A percentile compares a stretch with the other conserved stretches of the same genome.
phyloP scores from a whole-genome alignment of 2,113 vertebrate species.

The Pogonocichla stellata region DNA sequence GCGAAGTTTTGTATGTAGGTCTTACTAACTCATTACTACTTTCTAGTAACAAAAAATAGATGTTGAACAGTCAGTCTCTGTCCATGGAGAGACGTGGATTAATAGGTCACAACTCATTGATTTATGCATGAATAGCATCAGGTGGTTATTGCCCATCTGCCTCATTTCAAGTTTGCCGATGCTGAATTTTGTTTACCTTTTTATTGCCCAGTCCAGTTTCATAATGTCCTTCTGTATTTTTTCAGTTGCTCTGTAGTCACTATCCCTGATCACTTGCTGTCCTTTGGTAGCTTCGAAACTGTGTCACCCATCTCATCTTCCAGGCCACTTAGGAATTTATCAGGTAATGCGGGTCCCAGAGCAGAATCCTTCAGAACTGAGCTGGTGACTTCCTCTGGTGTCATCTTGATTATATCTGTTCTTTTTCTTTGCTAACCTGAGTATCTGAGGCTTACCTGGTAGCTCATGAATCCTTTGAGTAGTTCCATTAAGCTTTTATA shows the following conservation, averaged over 20 bases:
- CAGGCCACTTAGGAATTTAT: background rate
- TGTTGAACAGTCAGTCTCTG: background rate
- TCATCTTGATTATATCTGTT: background rate
- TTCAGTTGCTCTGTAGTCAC: background rate
- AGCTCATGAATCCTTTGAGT: constrained; percentile 8
- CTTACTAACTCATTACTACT: background rate
- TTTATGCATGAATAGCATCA: background rate
- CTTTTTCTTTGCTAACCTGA: background rate
- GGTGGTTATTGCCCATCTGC: background rate
- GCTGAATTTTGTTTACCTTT: background rate
- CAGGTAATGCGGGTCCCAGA: background rate
- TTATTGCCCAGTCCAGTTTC: background rate
- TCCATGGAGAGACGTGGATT: background rate
- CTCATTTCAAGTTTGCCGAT: background rate
- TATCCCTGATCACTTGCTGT: background rate
- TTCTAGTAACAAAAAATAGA: background rate
- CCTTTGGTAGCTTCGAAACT: background rate
- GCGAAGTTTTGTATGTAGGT: background rate
- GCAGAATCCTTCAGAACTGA: background rate
- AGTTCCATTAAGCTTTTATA: constrained; percentile 45
- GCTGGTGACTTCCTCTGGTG: background rate
- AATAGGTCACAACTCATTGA: background rate
- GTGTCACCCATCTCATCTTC: background rate
- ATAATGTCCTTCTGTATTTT: background rate
- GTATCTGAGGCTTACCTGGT: background rate